Conservation (phyloP, 2,888 invertebrate species). For the Trypoxylon attenuatum region DNA sequence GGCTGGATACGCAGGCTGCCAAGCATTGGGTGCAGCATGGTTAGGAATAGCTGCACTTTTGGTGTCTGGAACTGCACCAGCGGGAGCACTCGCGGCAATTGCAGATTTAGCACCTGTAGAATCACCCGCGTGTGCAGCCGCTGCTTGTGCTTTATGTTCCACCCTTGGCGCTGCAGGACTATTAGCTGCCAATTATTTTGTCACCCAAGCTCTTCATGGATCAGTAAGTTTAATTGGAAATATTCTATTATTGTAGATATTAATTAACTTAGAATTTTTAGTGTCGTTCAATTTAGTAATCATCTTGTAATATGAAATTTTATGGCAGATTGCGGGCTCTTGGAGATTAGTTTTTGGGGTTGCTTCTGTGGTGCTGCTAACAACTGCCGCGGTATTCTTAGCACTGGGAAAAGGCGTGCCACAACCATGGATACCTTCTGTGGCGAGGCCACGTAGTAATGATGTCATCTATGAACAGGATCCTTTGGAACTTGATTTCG, state of each 20-base stretch:
- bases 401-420: constrained; percentile 78
- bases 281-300: neutral
- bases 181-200: constrained; percentile 78
- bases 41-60: constrained; percentile 78
- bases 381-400: constrained; percentile 78
- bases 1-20: constrained; percentile 79
- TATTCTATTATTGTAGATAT: neutral
- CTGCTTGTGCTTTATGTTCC: constrained; percentile 75
- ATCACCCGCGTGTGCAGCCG: constrained; percentile 72
- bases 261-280: neutral
- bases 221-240: constrained; percentile 72
- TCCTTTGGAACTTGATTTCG: constrained; percentile 69
- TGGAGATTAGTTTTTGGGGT: constrained; percentile 79
- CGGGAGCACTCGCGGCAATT: constrained; percentile 78
- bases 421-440: constrained; percentile 77
- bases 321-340: constrained; percentile 76
- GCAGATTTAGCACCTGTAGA: constrained; percentile 78
- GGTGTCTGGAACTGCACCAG: constrained; percentile 78
- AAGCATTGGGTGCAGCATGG: constrained; percentile 77
- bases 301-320: neutral
- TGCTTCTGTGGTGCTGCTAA: constrained; percentile 77
- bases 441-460: constrained; percentile 70
- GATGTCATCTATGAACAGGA: constrained; percentile 73
- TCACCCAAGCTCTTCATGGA: constrained; percentile 78
- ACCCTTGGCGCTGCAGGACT: constrained; percentile 78